Conservation (phyloP, 2,888 invertebrate genomes). For the Euclidia mi region DNA sequence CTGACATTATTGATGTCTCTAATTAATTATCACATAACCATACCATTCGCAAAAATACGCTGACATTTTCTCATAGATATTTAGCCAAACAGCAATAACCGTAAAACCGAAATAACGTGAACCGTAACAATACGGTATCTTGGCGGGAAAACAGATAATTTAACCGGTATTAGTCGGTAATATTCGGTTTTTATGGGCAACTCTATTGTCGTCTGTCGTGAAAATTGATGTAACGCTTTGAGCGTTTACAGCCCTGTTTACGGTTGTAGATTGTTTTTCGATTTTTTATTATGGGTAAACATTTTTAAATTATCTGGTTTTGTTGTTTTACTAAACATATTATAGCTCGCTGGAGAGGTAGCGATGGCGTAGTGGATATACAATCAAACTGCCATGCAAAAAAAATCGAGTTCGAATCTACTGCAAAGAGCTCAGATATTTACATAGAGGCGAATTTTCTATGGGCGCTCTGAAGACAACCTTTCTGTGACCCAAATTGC, state of each 20-base stretch:
- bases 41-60: not conserved
- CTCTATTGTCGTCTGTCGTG: constrained; percentile 34
- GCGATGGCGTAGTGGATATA: too few relatives aligned
- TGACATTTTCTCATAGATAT: not conserved
- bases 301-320: not conserved
- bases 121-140: constrained; percentile 10
- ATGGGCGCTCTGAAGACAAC: too few relatives aligned
- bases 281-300: not conserved
- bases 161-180: constrained; percentile 36
- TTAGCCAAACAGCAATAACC: constrained; percentile 8
- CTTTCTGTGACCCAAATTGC: too few relatives aligned
- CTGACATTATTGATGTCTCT: not conserved
- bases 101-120: constrained; percentile 12
- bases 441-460: too few relatives aligned
- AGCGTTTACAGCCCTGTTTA: constrained; percentile 10
- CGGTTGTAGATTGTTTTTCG: not conserved
- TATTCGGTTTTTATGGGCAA: constrained; percentile 48
- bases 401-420: too few relatives aligned
- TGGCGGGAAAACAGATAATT: constrained; percentile 30
- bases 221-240: constrained; percentile 33
- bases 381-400: too few relatives aligned
- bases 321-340: too few relatives aligned
- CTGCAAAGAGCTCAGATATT: too few relatives aligned
- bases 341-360: too few relatives aligned
- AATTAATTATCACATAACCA: not conserved